Percentiles rank a stretch among this genome's conserved stretches.
Conservation (phyloP, 2,113 vertebrate genomes). For the Tinamus guttatus region DNA sequence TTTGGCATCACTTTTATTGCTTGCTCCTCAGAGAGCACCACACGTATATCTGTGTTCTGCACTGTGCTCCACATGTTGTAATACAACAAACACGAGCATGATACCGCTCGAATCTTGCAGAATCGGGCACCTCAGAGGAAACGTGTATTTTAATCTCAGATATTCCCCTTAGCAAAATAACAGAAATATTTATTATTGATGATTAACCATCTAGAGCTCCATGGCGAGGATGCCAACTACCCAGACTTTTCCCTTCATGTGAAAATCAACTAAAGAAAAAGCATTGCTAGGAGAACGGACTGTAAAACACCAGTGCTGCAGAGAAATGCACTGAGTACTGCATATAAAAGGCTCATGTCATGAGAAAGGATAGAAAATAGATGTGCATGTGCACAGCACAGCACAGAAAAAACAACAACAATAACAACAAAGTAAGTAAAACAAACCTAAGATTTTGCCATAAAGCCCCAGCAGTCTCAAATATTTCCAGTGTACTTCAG, state of each 20-base stretch:
- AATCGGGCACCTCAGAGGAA: not conserved
- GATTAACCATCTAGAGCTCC: too few species aligned
- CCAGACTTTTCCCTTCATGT: not conserved
- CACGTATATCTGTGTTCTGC: fast-evolving
- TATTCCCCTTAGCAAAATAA: not conserved
- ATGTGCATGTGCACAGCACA: not conserved
- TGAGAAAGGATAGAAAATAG: not conserved
- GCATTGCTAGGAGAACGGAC: not conserved
- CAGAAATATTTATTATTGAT: not conserved
- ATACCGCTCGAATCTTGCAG: not conserved
- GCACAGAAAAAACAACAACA: too few species aligned
- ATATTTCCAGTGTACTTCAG: not conserved
- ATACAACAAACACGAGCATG: not conserved
- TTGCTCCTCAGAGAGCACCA: not conserved
- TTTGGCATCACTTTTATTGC: not conserved
- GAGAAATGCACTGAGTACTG: not conserved
- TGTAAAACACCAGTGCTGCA: not conserved
- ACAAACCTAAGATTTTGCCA: not conserved
- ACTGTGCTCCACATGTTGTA: not conserved
- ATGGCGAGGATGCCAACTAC: not conserved
- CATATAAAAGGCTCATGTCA: not conserved
- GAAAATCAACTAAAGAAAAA: not conserved
- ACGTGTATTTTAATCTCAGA: not conserved
- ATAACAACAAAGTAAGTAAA: too few species aligned
- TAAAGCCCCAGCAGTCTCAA: not conserved